A percentile compares a stretch with the other conserved stretches of the same genome.
These are phyloP conservation scores for Mandrillus leucophaeus DNA, from an alignment of 2,113 vertebrate species.

Conservation along the genomic window DNA sequence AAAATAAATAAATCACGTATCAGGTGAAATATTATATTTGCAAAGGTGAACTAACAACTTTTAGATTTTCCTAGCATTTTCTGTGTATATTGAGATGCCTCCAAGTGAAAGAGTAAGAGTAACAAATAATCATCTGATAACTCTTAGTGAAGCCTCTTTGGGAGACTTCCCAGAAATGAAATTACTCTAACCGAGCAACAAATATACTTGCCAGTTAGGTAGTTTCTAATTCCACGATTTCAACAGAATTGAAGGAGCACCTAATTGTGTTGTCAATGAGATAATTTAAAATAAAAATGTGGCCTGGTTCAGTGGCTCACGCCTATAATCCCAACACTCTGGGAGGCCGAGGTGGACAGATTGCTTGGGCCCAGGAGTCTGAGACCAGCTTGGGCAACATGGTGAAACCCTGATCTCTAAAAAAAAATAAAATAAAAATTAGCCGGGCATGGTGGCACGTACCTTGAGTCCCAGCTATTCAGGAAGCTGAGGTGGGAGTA, in stretches of 20 bases:
- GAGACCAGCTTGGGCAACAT: too few relatives aligned
- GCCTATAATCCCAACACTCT: too few relatives aligned
- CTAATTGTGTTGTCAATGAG: neutral
- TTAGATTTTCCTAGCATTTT: neutral
- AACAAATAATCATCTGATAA: neutral
- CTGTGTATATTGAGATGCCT: neutral
- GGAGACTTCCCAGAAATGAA: neutral
- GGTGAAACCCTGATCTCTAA: too few relatives aligned
- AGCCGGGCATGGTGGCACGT: too few relatives aligned
- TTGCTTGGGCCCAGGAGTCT: too few relatives aligned
- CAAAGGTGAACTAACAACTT: neutral
- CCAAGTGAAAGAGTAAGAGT: neutral
- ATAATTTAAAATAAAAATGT: neutral
- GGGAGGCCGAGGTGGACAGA: too few relatives aligned
- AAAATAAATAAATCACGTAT: neutral
- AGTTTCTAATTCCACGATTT: constrained; percentile 35
- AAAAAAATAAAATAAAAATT: too few relatives aligned
- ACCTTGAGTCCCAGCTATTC: too few relatives aligned
- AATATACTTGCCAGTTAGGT: neutral
- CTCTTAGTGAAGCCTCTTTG: neutral
- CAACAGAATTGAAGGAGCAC: constrained; percentile 27
- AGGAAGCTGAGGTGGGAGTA: too few relatives aligned
- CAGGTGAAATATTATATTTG: neutral
- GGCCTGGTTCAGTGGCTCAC: too few relatives aligned
- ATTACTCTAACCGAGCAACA: constrained; percentile 5